Percentiles rank a stretch among this genome's conserved stretches.
These are phyloP conservation scores for Crotalus viridis DNA, from an alignment of 2,113 vertebrate genomes.

Conservation along the genomic window DNA sequence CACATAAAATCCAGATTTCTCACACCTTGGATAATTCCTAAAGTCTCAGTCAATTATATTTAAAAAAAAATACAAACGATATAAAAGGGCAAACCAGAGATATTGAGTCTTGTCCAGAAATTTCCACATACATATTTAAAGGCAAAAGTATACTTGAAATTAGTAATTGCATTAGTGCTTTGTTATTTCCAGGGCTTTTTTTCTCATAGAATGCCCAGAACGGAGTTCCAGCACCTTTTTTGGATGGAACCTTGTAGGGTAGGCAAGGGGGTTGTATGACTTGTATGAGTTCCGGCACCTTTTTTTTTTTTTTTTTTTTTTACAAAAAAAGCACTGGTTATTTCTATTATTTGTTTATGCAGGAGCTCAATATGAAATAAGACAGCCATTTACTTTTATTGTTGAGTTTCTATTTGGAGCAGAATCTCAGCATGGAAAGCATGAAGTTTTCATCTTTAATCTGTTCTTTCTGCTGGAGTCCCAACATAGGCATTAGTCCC, in stretches of 20 bases:
- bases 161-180: neutral
- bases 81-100: neutral
- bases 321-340: neutral
- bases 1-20: neutral
- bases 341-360: neutral
- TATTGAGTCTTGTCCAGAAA: neutral
- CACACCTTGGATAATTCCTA: neutral
- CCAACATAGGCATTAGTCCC: neutral
- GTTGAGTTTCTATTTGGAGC: neutral
- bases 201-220: no score
- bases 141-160: neutral
- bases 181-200: neutral
- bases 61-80: neutral
- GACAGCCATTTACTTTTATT: neutral
- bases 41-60: neutral
- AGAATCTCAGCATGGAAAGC: neutral
- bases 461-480: neutral
- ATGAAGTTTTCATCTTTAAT: neutral
- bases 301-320: no score
- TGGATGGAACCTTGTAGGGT: no score
- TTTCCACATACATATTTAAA: neutral
- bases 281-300: no score
- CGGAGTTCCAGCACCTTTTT: no score
- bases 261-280: no score
- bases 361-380: neutral